Conservation (phyloP, 2,797 vertebrate species). For the Epinephelus coioides region DNA sequence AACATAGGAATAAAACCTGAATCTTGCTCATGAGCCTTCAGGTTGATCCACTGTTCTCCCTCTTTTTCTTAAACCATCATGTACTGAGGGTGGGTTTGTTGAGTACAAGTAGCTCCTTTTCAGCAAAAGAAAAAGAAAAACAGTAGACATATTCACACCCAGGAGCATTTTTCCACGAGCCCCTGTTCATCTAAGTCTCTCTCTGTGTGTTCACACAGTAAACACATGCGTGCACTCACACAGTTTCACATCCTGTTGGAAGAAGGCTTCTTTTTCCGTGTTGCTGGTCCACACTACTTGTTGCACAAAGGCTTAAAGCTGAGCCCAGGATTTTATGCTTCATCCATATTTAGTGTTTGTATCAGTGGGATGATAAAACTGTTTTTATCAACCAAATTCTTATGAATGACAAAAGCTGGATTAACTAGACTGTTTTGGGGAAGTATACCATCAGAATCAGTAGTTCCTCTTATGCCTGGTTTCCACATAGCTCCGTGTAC, state of each 20-base stretch:
- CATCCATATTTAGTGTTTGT: not conserved
- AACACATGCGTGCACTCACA: constrained; percentile 1
- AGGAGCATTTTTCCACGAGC: constrained; percentile 13
- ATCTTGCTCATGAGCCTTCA: not conserved
- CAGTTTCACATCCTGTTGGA: not conserved
- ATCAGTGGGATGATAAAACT: not conserved
- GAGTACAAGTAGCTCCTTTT: constrained; percentile 1
- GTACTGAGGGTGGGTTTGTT: not conserved
- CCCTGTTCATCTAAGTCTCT: not conserved
- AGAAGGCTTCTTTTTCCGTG: not conserved
- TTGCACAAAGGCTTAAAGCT: not conserved
- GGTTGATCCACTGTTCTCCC: not conserved
- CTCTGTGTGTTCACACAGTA: constrained; percentile 9
- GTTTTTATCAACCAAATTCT: not conserved
- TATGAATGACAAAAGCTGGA: not conserved
- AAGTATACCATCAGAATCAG: not conserved
- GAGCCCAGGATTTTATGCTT: not conserved
- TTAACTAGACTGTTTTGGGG: not conserved
- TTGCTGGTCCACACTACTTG: not conserved
- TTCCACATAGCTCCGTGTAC: too few species aligned
- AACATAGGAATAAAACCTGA: not conserved
- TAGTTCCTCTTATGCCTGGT: not conserved
- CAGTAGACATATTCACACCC: not conserved
- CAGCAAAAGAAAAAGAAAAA: not conserved
- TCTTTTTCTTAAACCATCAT: not conserved